Evolutionary conservation across 2,113 vertebrate genomes (phyloP).

Genomic region (Electrona antarctica): DNA sequence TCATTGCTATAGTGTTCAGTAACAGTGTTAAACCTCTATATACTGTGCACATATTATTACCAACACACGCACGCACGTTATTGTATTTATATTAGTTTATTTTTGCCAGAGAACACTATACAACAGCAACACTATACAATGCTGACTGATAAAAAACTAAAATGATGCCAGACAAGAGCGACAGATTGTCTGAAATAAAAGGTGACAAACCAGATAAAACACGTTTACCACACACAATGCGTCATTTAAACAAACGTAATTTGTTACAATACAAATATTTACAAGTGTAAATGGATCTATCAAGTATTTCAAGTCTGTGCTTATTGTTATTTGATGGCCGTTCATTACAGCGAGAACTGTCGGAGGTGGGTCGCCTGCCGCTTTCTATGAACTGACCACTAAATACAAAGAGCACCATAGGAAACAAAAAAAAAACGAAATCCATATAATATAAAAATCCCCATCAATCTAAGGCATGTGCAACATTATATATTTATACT

Average conservation of each 20-base stretch:
- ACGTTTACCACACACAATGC: too few relatives aligned
- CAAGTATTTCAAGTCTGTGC: constrained; percentile 17
- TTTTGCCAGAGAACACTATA: constrained; percentile 19
- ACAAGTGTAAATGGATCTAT: constrained; percentile 27
- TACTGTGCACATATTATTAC: too few relatives aligned
- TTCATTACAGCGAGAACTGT: not conserved
- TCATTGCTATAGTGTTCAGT: too few relatives aligned
- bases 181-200: too few relatives aligned
- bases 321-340: not conserved
- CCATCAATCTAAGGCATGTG: not conserved
- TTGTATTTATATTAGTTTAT: constrained; percentile 37
- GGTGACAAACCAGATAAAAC: too few relatives aligned
- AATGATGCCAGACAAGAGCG: too few relatives aligned
- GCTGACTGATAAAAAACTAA: constrained; percentile 9
- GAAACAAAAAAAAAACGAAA: not conserved
- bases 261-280: constrained; percentile 43
- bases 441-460: too few relatives aligned
- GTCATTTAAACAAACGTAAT: not conserved
- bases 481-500: not conserved
- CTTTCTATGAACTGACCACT: too few relatives aligned
- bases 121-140: constrained; percentile 14
- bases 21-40: too few relatives aligned
- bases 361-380: too few relatives aligned
- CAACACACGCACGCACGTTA: not conserved
- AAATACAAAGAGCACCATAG: not conserved